These are phyloP conservation scores for Lagocephalus sceleratus DNA, from an alignment of 2,797 vertebrate genomes.

Conservation along the genomic window DNA sequence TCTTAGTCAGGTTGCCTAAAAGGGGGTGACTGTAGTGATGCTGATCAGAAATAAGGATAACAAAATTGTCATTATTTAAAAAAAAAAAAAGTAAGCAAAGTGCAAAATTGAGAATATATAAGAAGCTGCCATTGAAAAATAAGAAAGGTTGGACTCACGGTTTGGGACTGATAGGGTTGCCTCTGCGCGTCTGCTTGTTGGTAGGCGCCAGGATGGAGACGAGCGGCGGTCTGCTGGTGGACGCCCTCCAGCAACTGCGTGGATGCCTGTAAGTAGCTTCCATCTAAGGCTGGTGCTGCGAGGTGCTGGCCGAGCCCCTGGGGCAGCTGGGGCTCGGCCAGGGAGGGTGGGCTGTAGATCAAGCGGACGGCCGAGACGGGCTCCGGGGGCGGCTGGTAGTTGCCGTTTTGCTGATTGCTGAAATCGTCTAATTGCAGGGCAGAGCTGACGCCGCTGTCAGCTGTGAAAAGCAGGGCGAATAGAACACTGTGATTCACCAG, in stretches of 20 bases:
- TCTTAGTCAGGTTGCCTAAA: slow-evolving; percentile 40
- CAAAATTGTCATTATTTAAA: slow-evolving; percentile 22
- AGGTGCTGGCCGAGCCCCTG: slow-evolving; percentile 61
- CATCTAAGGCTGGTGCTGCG: slow-evolving; percentile 49
- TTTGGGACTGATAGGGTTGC: slow-evolving; percentile 66
- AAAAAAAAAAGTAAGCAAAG: not conserved
- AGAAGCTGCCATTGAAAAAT: not conserved
- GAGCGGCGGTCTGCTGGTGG: slow-evolving; percentile 55
- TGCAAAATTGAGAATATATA: not conserved
- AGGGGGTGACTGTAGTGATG: slow-evolving; percentile 59
- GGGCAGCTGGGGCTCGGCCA: slow-evolving; percentile 52
- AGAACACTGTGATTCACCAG: slow-evolving; percentile 29
- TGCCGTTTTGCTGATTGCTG: slow-evolving; percentile 84
- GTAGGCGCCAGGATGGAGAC: slow-evolving; percentile 53
- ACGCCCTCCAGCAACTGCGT: slow-evolving; percentile 58
- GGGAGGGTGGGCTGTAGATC: slow-evolving; percentile 82
- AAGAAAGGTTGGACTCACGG: slow-evolving; percentile 62
- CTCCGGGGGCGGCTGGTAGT: slow-evolving; percentile 83
- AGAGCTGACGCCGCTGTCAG: slow-evolving; percentile 84
- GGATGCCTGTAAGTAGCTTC: slow-evolving; percentile 45
- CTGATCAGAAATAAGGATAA: slow-evolving; percentile 53
- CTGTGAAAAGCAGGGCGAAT: slow-evolving; percentile 66
- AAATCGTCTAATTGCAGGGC: slow-evolving; percentile 83
- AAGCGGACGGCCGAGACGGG: slow-evolving; percentile 73
- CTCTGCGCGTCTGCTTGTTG: slow-evolving; percentile 55